Evolutionary conservation across 2,888 invertebrate genomes (phyloP).

Genomic region (Dynastes tityus): DNA sequence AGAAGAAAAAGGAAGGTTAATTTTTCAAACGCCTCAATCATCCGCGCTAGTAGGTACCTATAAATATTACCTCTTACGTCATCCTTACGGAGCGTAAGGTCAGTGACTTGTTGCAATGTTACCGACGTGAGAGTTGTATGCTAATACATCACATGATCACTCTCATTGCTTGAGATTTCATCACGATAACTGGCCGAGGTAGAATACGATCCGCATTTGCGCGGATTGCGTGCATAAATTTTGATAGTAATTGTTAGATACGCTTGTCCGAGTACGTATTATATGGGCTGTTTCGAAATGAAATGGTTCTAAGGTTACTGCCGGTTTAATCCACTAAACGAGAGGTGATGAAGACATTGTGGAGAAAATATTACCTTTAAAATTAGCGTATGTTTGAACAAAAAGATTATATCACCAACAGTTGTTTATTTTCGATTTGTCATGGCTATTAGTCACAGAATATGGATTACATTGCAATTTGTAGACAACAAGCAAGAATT

Average conservation of each 20-base stretch:
- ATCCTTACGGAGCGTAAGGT: constrained; percentile 11
- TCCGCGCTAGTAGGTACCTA: neutral
- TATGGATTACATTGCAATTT: no score
- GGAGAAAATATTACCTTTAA: neutral
- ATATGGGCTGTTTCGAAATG: neutral
- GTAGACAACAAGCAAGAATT: no score
- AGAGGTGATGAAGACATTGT: no score
- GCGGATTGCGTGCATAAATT: constrained; percentile 6
- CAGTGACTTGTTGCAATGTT: constrained; percentile 22
- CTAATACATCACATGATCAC: constrained; percentile 29
- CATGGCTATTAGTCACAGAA: no score
- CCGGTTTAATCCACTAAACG: no score
- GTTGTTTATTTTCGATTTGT: neutral
- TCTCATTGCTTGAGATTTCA: constrained; percentile 23
- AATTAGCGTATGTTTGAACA: neutral
- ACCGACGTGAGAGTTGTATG: constrained; percentile 29
- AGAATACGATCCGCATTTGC: neutral
- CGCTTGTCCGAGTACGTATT: neutral
- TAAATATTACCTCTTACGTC: neutral
- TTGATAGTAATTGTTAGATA: constrained; percentile 4
- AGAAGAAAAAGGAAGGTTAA: neutral
- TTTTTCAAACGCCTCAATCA: neutral
- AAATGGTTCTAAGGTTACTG: neutral
- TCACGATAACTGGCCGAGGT: neutral
- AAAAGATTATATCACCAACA: neutral